These are phyloP conservation scores for Gymnarchus niloticus DNA, from an alignment of 2,113 vertebrate genomes.

Conservation along the genomic window DNA sequence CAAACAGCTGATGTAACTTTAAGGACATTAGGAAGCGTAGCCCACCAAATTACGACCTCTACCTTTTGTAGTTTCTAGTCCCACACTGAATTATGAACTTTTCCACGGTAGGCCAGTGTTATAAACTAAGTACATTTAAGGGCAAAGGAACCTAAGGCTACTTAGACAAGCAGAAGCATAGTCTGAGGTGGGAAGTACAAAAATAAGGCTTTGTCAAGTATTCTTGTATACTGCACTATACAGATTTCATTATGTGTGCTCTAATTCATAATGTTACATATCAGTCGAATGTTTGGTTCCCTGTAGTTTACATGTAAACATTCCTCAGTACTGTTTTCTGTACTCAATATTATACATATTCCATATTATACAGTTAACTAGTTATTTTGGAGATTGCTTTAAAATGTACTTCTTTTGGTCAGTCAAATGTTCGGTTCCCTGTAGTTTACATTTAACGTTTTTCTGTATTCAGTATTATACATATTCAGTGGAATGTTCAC, in stretches of 20 bases:
- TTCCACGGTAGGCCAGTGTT: neutral
- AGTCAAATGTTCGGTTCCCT: neutral
- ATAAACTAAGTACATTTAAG: neutral
- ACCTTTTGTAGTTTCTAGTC: neutral
- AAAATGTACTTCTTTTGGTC: neutral
- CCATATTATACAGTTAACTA: neutral
- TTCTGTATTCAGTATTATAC: neutral
- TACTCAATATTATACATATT: neutral
- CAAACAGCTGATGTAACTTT: neutral
- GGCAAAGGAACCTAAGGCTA: neutral
- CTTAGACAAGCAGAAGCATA: neutral
- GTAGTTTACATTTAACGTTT: neutral
- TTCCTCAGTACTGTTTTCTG: neutral
- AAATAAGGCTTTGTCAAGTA: neutral
- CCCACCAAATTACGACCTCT: slow-evolving; percentile 36
- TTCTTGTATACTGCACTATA: neutral
- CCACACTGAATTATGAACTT: neutral
- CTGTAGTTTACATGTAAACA: neutral
- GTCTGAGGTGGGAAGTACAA: neutral
- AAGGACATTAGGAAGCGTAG: neutral
- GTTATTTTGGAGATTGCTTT: slow-evolving; percentile 5
- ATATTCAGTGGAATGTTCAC: neutral
- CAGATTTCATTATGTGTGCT: neutral
- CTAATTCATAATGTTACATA: neutral
- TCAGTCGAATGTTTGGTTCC: neutral